Evolutionary conservation across 2,888 invertebrate species (phyloP), one percentile per base, ranked within the genome.

Genomic region (Blastobasis lacticolella): DNA sequence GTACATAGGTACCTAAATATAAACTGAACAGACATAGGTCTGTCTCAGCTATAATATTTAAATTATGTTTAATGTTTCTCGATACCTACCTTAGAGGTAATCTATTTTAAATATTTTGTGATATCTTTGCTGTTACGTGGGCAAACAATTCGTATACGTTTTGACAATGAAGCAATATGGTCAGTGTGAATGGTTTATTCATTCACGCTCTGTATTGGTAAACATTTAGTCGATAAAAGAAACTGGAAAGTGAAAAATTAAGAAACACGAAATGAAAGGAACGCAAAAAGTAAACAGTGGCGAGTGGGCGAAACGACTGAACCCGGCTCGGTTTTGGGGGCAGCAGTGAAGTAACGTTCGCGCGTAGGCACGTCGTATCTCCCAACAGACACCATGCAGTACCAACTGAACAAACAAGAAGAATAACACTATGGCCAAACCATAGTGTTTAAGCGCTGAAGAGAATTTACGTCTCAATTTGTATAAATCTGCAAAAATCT

Each of bases 361-460:
- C 54, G 43, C 54, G 54, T 52, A 45, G 58, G 23, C 23, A 23
- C 23, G 3, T 23, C 3, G 23, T 54, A 47, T 52, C 55, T 55
- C 44, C 61, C 61, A 64, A 62, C 59, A 52, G 56, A 55, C 48
- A 52, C 50, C 51, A 41, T 46, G 51, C 52, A 54, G 48, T 50
- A 50, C 57, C 73, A 72, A 63, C 71, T 71, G 67, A 54, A 51
- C 55, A 68, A 72, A 73, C 62, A 64, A 3, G 23, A 23, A 23
- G 2, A 23, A 23, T 23, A 23, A 23, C 23, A 23, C 23, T 3
- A 23, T 23, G 23, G 23, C 23, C 1, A 23, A 23, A 23, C 23
- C 23, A 23, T 23, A 3, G 23, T 23, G 23, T 23, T 23, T 2
- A 23, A 23, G 3, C 23, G 1, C 23, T 23, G 23, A 23, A 23